Evolutionary conservation across 2,113 vertebrate genomes (phyloP), one percentile per base, ranked within the genome.

Genomic region (Scomber japonicus): DNA sequence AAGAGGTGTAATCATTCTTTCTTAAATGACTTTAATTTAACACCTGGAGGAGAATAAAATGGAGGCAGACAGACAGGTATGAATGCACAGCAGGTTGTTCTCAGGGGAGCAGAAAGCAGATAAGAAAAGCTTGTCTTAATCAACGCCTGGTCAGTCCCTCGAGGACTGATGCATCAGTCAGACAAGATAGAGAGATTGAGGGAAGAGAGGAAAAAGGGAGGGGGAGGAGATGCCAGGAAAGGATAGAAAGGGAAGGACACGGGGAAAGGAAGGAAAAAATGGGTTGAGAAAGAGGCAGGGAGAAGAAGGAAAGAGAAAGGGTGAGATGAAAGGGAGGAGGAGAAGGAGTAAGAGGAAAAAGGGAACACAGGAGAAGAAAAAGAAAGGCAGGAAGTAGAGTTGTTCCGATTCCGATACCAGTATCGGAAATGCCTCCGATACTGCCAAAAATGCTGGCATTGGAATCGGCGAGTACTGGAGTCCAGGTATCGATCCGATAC

Each of bases 41-140:
- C 55, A 71, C 35, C 55, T 77, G 31, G n/a, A 80, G 64, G 75
- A 71, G 69, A 61, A 35, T 21, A 31, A 51, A 73, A 71, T 27
- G 6, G 77, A 86, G 64, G 44, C 61, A 72, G 80, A 61, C 61
- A 27, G 70, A 61, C 77, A 64, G 75, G 69, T 84, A 76, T 54
- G 72, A 83, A 49, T 8, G 16, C 83, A 82, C 72, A 83, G 81
- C 85, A 86, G 71, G 79, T 83, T 54, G 68, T 40, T 80, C 83
- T 84, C 81, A 11, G 12, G 67, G 80, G 90, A 83, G 63, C 30
- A 19, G 6, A n/a, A 10, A 70, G 75, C 81, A 63, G 82, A 78
- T 69, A 80, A 49, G 81, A 61, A 78, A 7, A 67, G 76, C 55
- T 77, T 14, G 51, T 88, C 84, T 91, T 89, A 89, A 92, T 89